A percentile compares a stretch with the other conserved stretches of the same genome.
Conservation (phyloP, 2,888 invertebrate genomes). For the Margaritifera margaritifera region DNA sequence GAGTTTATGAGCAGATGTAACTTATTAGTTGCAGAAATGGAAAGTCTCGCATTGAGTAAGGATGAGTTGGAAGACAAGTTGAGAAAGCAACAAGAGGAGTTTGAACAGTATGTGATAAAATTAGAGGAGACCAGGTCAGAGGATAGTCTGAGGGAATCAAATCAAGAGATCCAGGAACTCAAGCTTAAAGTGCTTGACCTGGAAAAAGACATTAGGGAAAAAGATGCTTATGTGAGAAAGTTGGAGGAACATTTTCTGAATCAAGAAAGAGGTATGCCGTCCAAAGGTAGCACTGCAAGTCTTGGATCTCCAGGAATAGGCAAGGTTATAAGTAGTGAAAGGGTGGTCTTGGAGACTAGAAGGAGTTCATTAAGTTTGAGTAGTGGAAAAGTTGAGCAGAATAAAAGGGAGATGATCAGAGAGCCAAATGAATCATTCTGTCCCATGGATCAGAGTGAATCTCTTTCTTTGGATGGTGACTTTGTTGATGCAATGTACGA, state of each 20-base stretch:
- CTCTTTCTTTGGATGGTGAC: no score
- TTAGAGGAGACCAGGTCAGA: neutral
- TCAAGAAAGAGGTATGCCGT: constrained; percentile 24
- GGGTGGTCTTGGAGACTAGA: no score
- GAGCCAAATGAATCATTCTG: no score
- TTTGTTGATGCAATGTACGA: no score
- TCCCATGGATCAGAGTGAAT: no score
- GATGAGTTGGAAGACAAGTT: constrained; percentile 16
- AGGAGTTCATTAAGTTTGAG: no score
- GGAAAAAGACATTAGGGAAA: constrained; percentile 42
- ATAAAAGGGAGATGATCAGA: no score
- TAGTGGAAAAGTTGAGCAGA: no score
- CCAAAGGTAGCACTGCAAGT: no score
- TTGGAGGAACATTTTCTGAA: constrained; percentile 48
- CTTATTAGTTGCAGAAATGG: constrained; percentile 7
- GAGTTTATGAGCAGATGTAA: constrained; percentile 22
- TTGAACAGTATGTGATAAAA: neutral
- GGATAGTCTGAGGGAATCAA: no score
- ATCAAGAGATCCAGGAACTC: constrained; percentile 11
- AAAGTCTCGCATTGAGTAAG: constrained; percentile 6
- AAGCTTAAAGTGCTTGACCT: constrained; percentile 35
- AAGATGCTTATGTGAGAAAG: constrained; percentile 46
- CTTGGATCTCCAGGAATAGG: no score
- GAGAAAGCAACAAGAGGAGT: constrained; percentile 6
- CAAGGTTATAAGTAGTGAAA: no score